phyloP scores from a whole-genome alignment of 1,140 invertebrate species.

The Melanaphis sacchari region DNA sequence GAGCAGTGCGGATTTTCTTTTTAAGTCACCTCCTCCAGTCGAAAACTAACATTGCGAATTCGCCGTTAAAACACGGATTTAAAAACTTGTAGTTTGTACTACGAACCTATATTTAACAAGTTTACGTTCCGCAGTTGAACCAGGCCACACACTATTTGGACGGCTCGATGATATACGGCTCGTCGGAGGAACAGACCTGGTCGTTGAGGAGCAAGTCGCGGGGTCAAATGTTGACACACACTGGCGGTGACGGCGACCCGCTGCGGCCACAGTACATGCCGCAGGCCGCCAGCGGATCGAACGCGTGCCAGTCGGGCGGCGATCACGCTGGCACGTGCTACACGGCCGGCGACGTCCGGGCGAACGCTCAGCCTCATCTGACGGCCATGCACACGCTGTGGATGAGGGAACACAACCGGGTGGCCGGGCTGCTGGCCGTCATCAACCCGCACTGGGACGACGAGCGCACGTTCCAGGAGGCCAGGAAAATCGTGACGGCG shows the following conservation, averaged over 20 bases:
- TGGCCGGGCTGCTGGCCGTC: slow-evolving; percentile 71
- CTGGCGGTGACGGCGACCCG: slow-evolving; percentile 47
- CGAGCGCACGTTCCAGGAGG: slow-evolving; percentile 80
- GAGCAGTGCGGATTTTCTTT: no score
- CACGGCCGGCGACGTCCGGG: slow-evolving; percentile 70
- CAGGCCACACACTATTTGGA: slow-evolving; percentile 78
- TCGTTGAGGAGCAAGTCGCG: slow-evolving; percentile 67
- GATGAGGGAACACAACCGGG: slow-evolving; percentile 87
- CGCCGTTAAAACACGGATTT: background rate
- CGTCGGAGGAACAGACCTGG: slow-evolving; percentile 66
- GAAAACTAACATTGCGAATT: background rate
- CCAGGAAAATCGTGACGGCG: slow-evolving; percentile 82
- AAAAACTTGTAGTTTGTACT: background rate
- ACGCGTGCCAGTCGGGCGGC: slow-evolving; percentile 63
- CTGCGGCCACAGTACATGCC: slow-evolving; percentile 27
- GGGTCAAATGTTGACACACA: slow-evolving; percentile 67
- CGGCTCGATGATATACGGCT: slow-evolving; percentile 77
- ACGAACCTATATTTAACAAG: no score
- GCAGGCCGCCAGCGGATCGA: background rate
- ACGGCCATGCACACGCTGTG: slow-evolving; percentile 83
- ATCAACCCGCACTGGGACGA: slow-evolving; percentile 79
- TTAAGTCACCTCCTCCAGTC: no score
- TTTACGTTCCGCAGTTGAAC: slow-evolving; percentile 71
- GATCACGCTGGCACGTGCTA: slow-evolving; percentile 63
- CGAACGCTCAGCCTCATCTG: slow-evolving; percentile 81